Conservation (phyloP, 1,140 invertebrate genomes). For the Andrena cerasifolii region DNA sequence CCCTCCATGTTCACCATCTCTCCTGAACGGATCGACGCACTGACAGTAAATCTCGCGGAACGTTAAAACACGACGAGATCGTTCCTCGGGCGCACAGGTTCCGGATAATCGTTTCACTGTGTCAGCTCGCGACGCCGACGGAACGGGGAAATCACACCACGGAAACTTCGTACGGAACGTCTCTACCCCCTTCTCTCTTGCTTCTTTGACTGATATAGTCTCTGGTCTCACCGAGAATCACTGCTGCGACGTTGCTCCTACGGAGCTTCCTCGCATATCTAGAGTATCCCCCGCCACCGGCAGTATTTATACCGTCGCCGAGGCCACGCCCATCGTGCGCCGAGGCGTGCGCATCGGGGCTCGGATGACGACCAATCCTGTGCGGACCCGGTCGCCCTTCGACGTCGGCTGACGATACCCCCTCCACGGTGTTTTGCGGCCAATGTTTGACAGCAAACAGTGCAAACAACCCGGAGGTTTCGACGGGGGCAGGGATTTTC, state of each 20-base stretch:
- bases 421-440: constrained; percentile 67
- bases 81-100: background rate
- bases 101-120: constrained; percentile 19
- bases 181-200: background rate
- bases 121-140: background rate
- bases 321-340: constrained; percentile 31
- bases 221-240: background rate
- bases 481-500: constrained; percentile 53
- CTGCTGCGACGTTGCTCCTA: background rate
- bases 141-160: background rate
- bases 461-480: constrained; percentile 69
- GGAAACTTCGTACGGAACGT: background rate
- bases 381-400: background rate
- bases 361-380: constrained; percentile 61
- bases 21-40: constrained; percentile 34
- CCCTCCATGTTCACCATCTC: constrained; percentile 84
- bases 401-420: constrained; percentile 10
- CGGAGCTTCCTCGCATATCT: constrained; percentile 35
- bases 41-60: background rate
- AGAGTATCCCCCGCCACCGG: constrained; percentile 9
- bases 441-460: constrained; percentile 80
- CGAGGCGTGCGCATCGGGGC: background rate
- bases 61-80: background rate
- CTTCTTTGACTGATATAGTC: too few relatives aligned
- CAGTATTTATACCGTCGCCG: constrained; percentile 42